These are phyloP conservation scores for Adela reaumurella DNA, from an alignment of 2,888 invertebrate genomes.

Conservation along the genomic window DNA sequence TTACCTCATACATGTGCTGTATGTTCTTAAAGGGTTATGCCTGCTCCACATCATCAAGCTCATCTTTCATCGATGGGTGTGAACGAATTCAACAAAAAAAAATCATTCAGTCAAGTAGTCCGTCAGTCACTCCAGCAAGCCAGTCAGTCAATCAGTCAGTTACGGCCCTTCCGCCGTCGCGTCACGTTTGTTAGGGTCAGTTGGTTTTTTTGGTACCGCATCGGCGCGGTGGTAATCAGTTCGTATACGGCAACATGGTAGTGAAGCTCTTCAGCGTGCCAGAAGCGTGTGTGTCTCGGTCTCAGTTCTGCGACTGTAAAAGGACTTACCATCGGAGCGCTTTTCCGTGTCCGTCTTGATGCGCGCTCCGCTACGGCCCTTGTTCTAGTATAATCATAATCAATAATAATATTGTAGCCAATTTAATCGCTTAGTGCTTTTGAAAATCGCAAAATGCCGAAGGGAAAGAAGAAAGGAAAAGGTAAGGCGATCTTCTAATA, in stretches of 20 bases:
- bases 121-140: no score
- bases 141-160: no score
- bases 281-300: neutral
- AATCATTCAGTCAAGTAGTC: no score
- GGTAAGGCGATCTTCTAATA: constrained; percentile 43
- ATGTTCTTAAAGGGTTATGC: no score
- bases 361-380: neutral
- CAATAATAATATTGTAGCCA: constrained; percentile 42
- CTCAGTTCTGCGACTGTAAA: neutral
- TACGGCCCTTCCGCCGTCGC: no score
- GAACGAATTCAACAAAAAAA: no score
- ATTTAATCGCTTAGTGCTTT: constrained; percentile 10
- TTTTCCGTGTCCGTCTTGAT: neutral
- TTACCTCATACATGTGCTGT: no score
- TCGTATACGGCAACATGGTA: neutral
- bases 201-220: no score
- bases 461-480: constrained; percentile 73
- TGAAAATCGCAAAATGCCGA: constrained; percentile 62
- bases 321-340: neutral
- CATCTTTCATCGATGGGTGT: no score
- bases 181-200: no score
- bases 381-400: neutral
- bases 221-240: neutral
- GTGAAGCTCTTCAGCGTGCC: neutral
- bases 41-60: no score